phyloP scores from a whole-genome alignment of 2,113 vertebrate species.

The Boulengeromyrus knoepffleri region DNA sequence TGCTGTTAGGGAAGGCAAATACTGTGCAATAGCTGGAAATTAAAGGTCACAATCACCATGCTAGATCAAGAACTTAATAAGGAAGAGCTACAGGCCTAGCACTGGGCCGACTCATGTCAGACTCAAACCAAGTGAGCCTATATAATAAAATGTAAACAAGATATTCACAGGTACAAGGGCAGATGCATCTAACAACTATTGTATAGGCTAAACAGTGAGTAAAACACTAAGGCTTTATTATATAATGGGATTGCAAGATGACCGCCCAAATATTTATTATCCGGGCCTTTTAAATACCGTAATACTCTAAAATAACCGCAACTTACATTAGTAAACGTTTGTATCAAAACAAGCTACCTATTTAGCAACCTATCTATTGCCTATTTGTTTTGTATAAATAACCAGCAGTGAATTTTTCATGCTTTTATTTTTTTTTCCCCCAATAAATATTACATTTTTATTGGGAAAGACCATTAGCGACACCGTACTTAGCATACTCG shows the following conservation, averaged over 20 bases:
- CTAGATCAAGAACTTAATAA: background rate
- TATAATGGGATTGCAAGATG: background rate
- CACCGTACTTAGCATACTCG: background rate
- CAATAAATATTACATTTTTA: background rate
- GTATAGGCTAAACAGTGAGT: background rate
- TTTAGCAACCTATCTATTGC: background rate
- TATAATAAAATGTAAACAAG: background rate
- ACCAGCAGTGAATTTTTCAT: background rate
- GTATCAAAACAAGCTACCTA: background rate
- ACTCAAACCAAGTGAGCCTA: background rate
- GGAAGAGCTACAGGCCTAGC: background rate
- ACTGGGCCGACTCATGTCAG: background rate
- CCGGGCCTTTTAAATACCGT: conserved; percentile 17
- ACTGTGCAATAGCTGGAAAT: background rate
- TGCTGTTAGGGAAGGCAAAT: background rate
- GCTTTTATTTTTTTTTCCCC: background rate
- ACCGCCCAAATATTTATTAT: background rate
- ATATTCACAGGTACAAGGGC: background rate
- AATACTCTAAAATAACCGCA: background rate
- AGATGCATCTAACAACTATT: background rate
- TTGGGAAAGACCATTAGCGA: background rate
- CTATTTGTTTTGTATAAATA: background rate
- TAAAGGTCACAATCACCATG: background rate
- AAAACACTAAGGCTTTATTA: background rate
- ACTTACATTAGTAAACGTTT: background rate